These are phyloP conservation scores for Lithophane socia DNA, from an alignment of 2,888 invertebrate genomes.

Conservation along the genomic window DNA sequence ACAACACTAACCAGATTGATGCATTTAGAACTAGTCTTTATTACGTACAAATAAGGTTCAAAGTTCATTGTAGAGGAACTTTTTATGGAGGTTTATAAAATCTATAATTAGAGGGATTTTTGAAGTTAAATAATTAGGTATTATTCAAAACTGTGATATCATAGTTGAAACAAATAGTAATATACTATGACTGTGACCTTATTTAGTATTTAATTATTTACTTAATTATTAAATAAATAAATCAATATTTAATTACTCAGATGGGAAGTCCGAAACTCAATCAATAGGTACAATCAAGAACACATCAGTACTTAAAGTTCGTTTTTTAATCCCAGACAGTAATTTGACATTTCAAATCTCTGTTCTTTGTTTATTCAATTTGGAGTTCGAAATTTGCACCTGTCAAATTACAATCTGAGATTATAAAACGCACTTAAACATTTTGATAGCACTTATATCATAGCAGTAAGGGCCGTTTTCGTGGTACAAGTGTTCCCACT, in stretches of 20 bases:
- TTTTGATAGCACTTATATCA: too few relatives aligned
- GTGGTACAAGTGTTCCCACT: not conserved
- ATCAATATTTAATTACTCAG: too few relatives aligned
- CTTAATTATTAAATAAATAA: too few relatives aligned
- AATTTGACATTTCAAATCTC: too few relatives aligned
- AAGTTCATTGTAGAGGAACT: constrained; percentile 38
- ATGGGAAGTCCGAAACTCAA: not conserved
- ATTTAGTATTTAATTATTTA: too few relatives aligned
- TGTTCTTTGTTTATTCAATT: too few relatives aligned
- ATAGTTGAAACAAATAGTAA: not conserved
- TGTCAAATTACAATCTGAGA: too few relatives aligned
- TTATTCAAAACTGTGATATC: too few relatives aligned
- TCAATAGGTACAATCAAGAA: not conserved
- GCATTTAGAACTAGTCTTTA: constrained; percentile 28
- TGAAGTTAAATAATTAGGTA: not conserved
- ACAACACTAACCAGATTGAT: not conserved
- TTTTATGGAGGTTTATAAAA: not conserved
- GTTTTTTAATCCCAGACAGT: too few relatives aligned
- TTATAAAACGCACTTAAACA: too few relatives aligned
- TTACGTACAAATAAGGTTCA: not conserved
- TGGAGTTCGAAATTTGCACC: too few relatives aligned
- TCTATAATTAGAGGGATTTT: not conserved
- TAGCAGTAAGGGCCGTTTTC: not conserved
- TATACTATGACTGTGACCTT: not conserved
- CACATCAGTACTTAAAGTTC: too few relatives aligned